Evolutionary conservation across 2,888 invertebrate species (phyloP).

Genomic region (Aporophyla nigra): DNA sequence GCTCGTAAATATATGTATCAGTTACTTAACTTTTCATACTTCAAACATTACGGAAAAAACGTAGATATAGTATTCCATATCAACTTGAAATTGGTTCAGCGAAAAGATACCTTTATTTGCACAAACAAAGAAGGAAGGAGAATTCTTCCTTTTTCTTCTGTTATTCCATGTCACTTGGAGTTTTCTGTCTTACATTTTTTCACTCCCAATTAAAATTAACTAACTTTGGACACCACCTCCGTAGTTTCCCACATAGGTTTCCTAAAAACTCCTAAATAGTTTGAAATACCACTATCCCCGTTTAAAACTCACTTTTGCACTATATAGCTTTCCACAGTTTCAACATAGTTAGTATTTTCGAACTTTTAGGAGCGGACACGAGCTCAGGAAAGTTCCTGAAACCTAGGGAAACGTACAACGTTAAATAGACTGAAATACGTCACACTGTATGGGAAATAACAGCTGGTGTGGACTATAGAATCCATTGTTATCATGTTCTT

Average conservation of each 20-base stretch:
- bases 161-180: too few species aligned
- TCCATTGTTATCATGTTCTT: background rate
- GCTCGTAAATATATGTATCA: background rate
- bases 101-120: background rate
- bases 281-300: conserved; percentile 21
- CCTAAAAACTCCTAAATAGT: background rate
- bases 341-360: conserved; percentile 42
- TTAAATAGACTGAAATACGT: conserved; percentile 40
- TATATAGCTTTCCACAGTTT: conserved; percentile 15
- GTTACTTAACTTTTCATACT: background rate
- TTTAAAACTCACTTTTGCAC: conserved; percentile 23
- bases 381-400: conserved; percentile 32
- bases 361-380: conserved; percentile 35
- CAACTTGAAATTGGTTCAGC: background rate
- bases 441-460: conserved; percentile 33
- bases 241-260: background rate
- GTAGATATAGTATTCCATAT: background rate
- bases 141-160: background rate
- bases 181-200: background rate
- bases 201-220: background rate
- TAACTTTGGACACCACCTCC: too few species aligned
- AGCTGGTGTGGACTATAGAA: conserved; percentile 5
- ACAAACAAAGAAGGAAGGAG: background rate
- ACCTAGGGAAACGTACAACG: conserved; percentile 13
- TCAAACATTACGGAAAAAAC: background rate